phyloP scores from a whole-genome alignment of 2,113 vertebrate genomes.

The Cephalopterus ornatus region DNA sequence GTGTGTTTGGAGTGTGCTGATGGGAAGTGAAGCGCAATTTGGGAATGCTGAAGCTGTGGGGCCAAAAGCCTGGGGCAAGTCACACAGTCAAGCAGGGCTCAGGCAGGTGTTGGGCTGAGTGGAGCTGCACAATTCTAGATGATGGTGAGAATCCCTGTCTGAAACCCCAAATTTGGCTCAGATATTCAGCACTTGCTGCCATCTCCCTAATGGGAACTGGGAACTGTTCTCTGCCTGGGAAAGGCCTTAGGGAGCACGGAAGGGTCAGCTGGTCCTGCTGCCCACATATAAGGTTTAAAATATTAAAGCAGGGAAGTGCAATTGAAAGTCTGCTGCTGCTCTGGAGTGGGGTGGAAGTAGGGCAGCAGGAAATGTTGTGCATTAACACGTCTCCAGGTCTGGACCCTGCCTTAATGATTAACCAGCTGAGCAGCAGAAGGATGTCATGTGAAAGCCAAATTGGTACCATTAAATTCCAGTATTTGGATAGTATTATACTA shows the following conservation, averaged over 20 bases:
- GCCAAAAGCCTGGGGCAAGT: too few species aligned
- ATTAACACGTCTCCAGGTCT: background rate
- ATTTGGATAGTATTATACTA: rapidly evolving
- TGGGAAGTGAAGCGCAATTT: rapidly evolving
- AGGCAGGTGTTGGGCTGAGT: rapidly evolving
- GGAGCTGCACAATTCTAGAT: background rate
- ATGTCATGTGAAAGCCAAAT: background rate
- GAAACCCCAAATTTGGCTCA: background rate
- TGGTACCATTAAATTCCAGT: background rate
- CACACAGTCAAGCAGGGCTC: background rate
- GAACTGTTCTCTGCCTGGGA: background rate
- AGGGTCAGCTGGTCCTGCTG: background rate
- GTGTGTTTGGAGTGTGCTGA: rapidly evolving
- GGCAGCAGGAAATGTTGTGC: background rate
- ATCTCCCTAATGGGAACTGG: background rate
- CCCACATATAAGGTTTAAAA: background rate
- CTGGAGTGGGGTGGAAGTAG: background rate
- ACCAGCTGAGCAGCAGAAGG: background rate
- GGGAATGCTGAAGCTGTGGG: background rate
- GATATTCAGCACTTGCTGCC: background rate
- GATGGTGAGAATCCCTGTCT: background rate
- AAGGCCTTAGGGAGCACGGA: background rate
- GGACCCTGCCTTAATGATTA: background rate
- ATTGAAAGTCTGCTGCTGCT: background rate
- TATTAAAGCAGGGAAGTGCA: background rate